Evolutionary conservation across 1,140 invertebrate genomes (phyloP).

Genomic region (Stegodyphus mimosarum): DNA sequence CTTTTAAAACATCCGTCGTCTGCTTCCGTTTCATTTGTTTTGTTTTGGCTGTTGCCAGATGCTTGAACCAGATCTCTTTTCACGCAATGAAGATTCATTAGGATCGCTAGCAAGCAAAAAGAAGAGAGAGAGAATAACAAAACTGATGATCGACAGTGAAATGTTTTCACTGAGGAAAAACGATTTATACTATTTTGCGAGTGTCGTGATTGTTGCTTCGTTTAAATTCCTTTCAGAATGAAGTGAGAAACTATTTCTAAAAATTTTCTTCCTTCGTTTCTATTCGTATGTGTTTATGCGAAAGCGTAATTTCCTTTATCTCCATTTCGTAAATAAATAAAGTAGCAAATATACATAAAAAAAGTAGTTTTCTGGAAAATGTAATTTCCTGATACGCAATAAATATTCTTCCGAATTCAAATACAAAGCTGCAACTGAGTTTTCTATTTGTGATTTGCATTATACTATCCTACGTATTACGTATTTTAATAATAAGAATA

Average conservation of each 20-base stretch:
- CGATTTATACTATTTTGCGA: neutral
- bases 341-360: too few species aligned
- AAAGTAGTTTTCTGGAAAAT: too few species aligned
- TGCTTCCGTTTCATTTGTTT: constrained; percentile 2
- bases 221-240: neutral
- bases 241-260: neutral
- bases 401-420: too few species aligned
- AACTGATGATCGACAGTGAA: neutral
- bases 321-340: too few species aligned
- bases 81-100: neutral
- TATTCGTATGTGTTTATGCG: too few species aligned
- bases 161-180: neutral
- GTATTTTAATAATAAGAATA: too few species aligned
- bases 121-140: neutral
- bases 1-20: neutral
- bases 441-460: too few species aligned
- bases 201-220: neutral
- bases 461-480: too few species aligned
- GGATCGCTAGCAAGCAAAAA: neutral
- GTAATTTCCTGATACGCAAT: too few species aligned
- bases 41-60: neutral
- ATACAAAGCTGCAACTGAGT: too few species aligned
- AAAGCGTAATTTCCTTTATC: too few species aligned
- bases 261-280: neutral
- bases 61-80: neutral